These are phyloP conservation scores for Tenualosa ilisha DNA, from an alignment of 2,797 vertebrate genomes.

Conservation along the genomic window DNA sequence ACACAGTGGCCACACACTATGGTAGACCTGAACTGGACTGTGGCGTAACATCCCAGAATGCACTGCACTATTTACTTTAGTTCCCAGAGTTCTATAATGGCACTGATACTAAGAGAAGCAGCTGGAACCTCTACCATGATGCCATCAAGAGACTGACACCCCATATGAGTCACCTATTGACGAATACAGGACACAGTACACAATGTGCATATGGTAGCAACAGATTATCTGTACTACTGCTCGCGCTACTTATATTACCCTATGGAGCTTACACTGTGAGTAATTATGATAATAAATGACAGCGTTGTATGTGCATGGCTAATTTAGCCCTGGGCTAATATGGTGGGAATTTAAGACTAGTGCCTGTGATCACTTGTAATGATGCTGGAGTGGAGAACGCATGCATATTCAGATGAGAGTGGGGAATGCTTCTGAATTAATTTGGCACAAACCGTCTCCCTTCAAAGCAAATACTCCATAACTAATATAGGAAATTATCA, in stretches of 20 bases:
- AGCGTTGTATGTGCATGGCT: not conserved
- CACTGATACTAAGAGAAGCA: not conserved
- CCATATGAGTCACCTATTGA: not conserved
- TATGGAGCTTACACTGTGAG: not conserved
- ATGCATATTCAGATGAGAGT: not conserved
- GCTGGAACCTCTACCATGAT: not conserved
- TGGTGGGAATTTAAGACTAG: not conserved
- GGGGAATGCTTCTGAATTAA: not conserved
- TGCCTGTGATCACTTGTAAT: not conserved
- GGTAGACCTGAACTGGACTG: too few species aligned
- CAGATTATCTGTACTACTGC: not conserved
- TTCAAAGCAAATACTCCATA: not conserved
- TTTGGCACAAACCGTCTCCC: not conserved
- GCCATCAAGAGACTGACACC: not conserved
- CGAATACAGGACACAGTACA: too few species aligned
- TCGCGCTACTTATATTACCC: not conserved
- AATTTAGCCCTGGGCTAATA: constrained; percentile 1
- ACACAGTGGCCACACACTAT: too few species aligned
- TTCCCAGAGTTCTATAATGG: not conserved
- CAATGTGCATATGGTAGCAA: not conserved
- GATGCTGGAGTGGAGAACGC: not conserved
- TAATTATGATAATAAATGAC: not conserved
- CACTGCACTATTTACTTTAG: too few species aligned
- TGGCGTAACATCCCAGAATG: too few species aligned
- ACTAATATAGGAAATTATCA: not conserved